Conservation (phyloP, 2,888 invertebrate genomes). For the Kuschelorhynchus macadamiae region DNA sequence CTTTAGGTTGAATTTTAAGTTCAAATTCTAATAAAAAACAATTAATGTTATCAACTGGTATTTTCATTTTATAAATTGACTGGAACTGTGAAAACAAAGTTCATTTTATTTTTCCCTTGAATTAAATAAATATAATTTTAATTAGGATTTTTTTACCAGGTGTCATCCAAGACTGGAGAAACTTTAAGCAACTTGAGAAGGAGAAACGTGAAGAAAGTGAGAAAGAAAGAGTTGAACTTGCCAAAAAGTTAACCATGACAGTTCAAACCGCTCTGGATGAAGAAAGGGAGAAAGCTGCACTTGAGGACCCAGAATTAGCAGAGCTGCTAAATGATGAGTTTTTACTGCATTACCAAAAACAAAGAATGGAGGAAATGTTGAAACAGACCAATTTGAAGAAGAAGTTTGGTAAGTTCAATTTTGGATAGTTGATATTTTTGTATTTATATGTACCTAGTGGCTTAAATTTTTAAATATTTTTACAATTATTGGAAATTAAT, state of each 20-base stretch:
- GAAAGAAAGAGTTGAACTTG: slow-evolving; percentile 80
- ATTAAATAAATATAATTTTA: not conserved
- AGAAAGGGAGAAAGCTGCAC: slow-evolving; percentile 80
- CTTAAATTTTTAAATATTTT: too few species aligned
- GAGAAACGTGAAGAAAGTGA: slow-evolving; percentile 85
- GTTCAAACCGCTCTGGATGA: slow-evolving; percentile 84
- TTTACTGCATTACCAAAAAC: slow-evolving; percentile 87
- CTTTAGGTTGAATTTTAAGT: too few species aligned
- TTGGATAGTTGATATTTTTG: too few species aligned
- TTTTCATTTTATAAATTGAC: not conserved
- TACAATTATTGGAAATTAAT: too few species aligned
- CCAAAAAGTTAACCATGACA: slow-evolving; percentile 88
- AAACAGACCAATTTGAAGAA: slow-evolving; percentile 73
- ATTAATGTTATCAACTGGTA: not conserved
- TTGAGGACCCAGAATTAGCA: slow-evolving; percentile 87
- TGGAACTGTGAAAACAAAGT: too few species aligned
- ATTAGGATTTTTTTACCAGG: slow-evolving; percentile 27
- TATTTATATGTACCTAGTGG: too few species aligned
- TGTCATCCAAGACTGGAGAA: slow-evolving; percentile 95
- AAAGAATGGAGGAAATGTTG: slow-evolving; percentile 92
- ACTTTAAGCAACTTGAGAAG: slow-evolving; percentile 90
- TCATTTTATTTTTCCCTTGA: too few species aligned
- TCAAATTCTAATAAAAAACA: too few species aligned
- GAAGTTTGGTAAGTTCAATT: slow-evolving; percentile 80
- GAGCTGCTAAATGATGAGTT: slow-evolving; percentile 87